Base-by-base conservation (phyloP, 2,797 vertebrate genomes). In the Sphaeramia orbicularis region DNA sequence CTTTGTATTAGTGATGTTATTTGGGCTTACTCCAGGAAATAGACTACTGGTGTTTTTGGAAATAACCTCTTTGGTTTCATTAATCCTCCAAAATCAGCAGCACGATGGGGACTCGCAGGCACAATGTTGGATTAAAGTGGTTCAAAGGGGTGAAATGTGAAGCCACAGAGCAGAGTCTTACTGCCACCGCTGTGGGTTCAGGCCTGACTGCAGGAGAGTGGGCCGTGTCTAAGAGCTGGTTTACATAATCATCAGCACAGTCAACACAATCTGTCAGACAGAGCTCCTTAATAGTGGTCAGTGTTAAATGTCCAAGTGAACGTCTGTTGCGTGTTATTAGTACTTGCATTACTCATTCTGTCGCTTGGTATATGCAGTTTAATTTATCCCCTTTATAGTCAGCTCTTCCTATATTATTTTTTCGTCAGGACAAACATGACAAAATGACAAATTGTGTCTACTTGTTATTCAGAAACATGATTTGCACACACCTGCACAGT, bases 121-220 rank as follows among this genome's bases (percentile, higher is more conserved):
- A 15, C 4, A 9, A 4, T 9, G 49, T 21, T 42, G 38, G 6
- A 6, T 43, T 21, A 21, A 30, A 40, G 63, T 48, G 71, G 12
- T 45, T 14, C 53, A 13, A 14, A 10, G 16, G 43, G 21, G 42
- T 10, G 32, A 52, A 27, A 55, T 4, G 15, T 65, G 56, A 63
- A 53, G 49, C 52, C 70, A 73, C 71, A 40, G 57, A 78, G 40
- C 53, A 44, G 61, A 32, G 62, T 53, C 79, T 84, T 79, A 89
- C 83, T 61, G 64, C 75, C 79, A 76, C 83, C 64, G 48, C 52
- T 59, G 81, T 54, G 55, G 15, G 75, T 63, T 83, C 66, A 44
- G 58, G 55, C 15, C 44, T 45, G 66, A 61, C 76, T 58, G 65
- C 65, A 37, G 68, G n/a, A 30, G 18, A n/a, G 36, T 35, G 27